Evolutionary conservation across 1,140 invertebrate species (phyloP), one percentile per base, ranked within the genome.

Genomic region (Monochamus saltuarius): DNA sequence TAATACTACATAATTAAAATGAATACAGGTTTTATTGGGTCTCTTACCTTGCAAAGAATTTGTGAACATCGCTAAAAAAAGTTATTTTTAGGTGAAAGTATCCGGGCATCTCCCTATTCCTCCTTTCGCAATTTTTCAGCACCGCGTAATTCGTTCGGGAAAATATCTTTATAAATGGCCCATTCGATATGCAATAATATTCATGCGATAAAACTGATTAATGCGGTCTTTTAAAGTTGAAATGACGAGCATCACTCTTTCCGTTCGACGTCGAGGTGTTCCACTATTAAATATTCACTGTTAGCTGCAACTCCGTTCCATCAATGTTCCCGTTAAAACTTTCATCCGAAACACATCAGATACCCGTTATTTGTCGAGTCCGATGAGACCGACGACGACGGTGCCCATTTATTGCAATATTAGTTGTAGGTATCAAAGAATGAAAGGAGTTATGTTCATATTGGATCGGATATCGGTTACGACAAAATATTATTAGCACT

Each of bases 161-260:
- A 43, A 52, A 49, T 55, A 56, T 62, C 64, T 61, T 62, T 62
- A 65, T 59, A 65, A 65, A 65, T 65, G 17, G 59, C 64, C 51
- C 56, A 51, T 62, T 62, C 59, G 64, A 62, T 65, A 65, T 65
- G 64, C 64, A 65, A 59, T 62, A 62, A 65, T 65, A 62, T 65
- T 62, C 64, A 61, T 59, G 56, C 56, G 59, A 59, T 59, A 50
- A 56, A 53, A 40, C 49, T 65, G 64, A 65, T 59, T 50, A 61
- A 65, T 65, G 64, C 40, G 37, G 55, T 42, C 45, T 39, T 52
- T 50, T 52, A 13, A 52, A 52, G 52, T 56, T 56, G 50, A 59
- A 65, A 65, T 61, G 64, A 65, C 64, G 59, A 65, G 62, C 59
- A 65, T 62, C 59, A 43, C 55, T 65, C 58, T 56, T 65, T 57